Base-by-base conservation (phyloP, 2,113 vertebrate genomes). In the Burhinus oedicnemus region DNA sequence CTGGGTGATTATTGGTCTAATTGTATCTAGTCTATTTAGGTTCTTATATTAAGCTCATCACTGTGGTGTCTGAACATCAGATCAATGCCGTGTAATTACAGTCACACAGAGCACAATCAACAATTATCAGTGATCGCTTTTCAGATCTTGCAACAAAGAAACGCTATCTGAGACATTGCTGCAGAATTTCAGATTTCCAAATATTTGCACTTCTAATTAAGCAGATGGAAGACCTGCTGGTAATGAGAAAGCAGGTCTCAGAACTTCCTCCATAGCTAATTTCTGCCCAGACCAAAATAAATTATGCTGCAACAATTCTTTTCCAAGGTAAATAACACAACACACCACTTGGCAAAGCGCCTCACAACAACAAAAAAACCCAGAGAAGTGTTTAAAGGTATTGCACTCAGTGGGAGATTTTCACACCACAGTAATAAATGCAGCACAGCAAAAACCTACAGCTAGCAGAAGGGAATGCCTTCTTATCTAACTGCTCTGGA, bases 201-300 rank as follows among this genome's bases (percentile, higher is more conserved):
- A 97, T 97, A 97, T 97, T 98, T 98, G 98, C 97, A 97, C 97
- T 97, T 98, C 96, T 97, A 98, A 98, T 98, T 98, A 98, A 97
- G 95, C 96, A 97, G 97, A 98, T 98, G 98, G 98, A 98, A 97
- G 93, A 93, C 95, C 95, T 98, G 97, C 96, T 98, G 91, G 89
- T 94, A 94, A 94, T 97, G 97, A 97, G 97, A 95, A 94, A 97
- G 93, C 94, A 86, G 96, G 96, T 90, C 94, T 92, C 92, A 94
- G 96, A 97, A 97, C 98, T 98, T 98, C 97, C 95, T 97, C 97
- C 96, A 97, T 91, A 95, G 86, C 93, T 97, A 96, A 98, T 93
- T 98, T 97, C 87, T 95, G 95, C 79, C 83, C 94, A 95, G 91
- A 95, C 88, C 83, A 87, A 95, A 94, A 95, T 95, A 89, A 95